Evolutionary conservation across 1,140 invertebrate genomes (phyloP).

Genomic region (Drosophila melanica): DNA sequence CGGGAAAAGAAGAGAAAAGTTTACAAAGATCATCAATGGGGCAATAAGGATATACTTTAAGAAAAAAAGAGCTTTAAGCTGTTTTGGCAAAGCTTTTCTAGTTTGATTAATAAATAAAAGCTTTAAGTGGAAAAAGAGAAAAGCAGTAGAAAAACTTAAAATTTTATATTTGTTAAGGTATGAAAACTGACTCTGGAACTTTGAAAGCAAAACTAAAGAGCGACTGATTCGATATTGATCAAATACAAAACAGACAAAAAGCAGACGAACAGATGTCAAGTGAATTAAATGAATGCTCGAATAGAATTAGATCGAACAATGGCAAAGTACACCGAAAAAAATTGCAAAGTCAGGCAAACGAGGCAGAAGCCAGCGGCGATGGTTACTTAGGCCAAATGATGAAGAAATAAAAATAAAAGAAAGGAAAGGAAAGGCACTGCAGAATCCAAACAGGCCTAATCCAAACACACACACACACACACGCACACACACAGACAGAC

Average conservation of each 20-base stretch:
- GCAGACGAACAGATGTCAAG: constrained; percentile 35
- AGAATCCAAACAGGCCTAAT: constrained; percentile 1
- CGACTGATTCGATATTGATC: too few species aligned
- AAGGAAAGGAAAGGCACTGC: neutral
- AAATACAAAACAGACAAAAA: neutral
- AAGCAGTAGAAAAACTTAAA: neutral
- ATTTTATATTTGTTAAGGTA: too few species aligned
- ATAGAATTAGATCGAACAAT: constrained; percentile 21
- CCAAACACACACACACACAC: neutral
- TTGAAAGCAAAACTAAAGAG: neutral
- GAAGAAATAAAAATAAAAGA: neutral
- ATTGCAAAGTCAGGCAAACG: constrained; percentile 30
- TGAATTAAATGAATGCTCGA: constrained; percentile 21
- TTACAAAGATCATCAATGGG: too few species aligned
- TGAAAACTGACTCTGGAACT: too few species aligned
- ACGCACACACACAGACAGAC: neutral
- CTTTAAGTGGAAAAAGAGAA: neutral
- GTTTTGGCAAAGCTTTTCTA: neutral
- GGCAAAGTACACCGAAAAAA: neutral
- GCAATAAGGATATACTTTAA: too few species aligned
- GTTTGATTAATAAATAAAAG: neutral
- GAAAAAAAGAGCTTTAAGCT: neutral
- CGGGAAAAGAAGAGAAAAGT: too few species aligned
- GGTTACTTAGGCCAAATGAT: constrained; percentile 27
- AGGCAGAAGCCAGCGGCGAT: constrained; percentile 20